Evolutionary conservation across 2,797 vertebrate species (phyloP), one percentile per base, ranked within the genome.

Genomic region (Cynopterus sphinx): DNA sequence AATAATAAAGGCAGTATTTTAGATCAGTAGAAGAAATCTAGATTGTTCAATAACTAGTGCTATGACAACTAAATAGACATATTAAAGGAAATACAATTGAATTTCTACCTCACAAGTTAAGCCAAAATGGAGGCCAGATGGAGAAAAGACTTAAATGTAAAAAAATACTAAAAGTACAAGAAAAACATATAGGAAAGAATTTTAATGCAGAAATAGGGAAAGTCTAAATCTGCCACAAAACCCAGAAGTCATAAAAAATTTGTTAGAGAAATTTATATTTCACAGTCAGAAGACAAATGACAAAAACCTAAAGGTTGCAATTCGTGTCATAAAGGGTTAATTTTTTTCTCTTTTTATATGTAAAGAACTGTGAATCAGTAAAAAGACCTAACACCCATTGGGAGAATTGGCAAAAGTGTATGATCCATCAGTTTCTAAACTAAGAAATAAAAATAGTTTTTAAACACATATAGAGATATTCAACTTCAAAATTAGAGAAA

Each of bases 91-190:
- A 71, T 87, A 13, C 1, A 49, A 10, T 77, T 83, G n/a, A 46
- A 71, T 93, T 91, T 95, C 41, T 84, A 51, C 59, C 9, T 53
- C n/a, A 55, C 19, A 73, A 19, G 57, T 94, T 88, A 93, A 70
- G 74, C 21, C 16, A 71, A 87, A 96, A 77, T 94, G 55, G 78
- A 93, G 43, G 78, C 75, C 59, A 90, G 57, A 51, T 90, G 33
- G 57, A 95, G 49, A 92, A 96, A 67, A 90, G 3, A 57, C 55
- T 77, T 74, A 89, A 94, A 53, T 93, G 17, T 95, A 94, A 92
- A 85, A 90, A 88, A 95, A 71, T 55, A 83, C 24, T 84, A 71
- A 71, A 83, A 75, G n/a, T 65, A 91, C 22, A 83, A 83, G 33
- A 41, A 75, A 87, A 83, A 91, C 55, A 57, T 53, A 17, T 63